Base-by-base conservation (phyloP, 2,797 vertebrate species). In the Acipenser oxyrinchus region DNA sequence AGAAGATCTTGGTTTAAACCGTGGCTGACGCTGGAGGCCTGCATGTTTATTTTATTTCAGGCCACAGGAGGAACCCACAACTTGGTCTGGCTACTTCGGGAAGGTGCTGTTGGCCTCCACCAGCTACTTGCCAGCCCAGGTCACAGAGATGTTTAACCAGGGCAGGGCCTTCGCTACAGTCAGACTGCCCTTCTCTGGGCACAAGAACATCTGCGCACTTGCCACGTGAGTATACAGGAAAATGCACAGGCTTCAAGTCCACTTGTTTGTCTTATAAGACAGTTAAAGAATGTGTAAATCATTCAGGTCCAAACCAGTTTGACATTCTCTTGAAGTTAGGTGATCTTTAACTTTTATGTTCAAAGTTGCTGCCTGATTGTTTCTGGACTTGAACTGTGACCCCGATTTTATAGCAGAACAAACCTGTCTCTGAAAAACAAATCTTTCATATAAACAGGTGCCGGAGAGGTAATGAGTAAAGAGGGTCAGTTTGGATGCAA, bases 111-210 rank as follows among this genome's bases (percentile, higher is more conserved):
- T 98, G 95, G 94, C 94, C 0, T 99, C 96, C 6, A 98, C 96
- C 48, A 98, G 93, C 77, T 99, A 99, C 80, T 79, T 99, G 83
- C 96, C 97, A 51, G 92, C 96, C 51, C 96, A 99, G 82, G 96
- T 99, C 52, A 97, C 97, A 0, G 97, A 99, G 77, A 99, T 99
- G 97, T 98, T 99, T 86, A 97, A 94, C 72, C 97, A 99, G 84
- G 96, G 96, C 1, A 86, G 97, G 79, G 96, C 97, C 72, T 99
- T 99, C 48, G 97, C 97, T 65, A 99, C 95, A 0, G 95, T 99
- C 50, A 91, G 97, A 63, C 89, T 98, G 83, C 96, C 96, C 0
- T 99, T 99, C 88, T 99, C 95, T 0, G 95, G 95, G 66, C 94
- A 99, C 81, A 98, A 97, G 84, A 99, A 99, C 83, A 97, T 99